A percentile compares a stretch with the other conserved stretches of the same genome.
Evolutionary conservation across 2,113 vertebrate species (phyloP).

Genomic region (Deroptyus accipitrinus): DNA sequence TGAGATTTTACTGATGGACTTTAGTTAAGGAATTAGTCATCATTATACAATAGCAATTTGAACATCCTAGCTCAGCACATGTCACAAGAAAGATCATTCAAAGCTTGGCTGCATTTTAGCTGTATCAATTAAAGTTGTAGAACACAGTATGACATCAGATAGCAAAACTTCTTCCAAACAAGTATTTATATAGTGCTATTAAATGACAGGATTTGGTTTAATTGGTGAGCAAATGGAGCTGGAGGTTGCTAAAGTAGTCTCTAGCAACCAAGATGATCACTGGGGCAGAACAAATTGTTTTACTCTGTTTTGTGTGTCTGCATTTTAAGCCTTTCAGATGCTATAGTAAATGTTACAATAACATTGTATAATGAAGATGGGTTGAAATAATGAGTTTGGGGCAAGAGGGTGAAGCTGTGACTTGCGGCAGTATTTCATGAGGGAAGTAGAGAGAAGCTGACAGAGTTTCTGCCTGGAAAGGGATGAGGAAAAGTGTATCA

Average conservation of each 20-base stretch:
- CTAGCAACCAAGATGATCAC: not conserved
- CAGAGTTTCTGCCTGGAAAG: not conserved
- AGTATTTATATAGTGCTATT: not conserved
- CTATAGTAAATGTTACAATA: slow-evolving; percentile 18
- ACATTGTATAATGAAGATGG: not conserved
- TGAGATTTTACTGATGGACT: slow-evolving; percentile 47
- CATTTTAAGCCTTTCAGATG: slow-evolving; percentile 10
- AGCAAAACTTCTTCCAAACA: not conserved
- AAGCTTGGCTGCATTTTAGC: not conserved
- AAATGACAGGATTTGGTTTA: slow-evolving; percentile 37
- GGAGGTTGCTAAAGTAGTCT: slow-evolving; percentile 3
- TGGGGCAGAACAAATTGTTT: slow-evolving; percentile 28
- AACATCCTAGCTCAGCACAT: slow-evolving; percentile 21
- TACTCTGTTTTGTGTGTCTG: not conserved
- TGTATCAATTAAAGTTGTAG: not conserved
- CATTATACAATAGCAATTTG: slow-evolving; percentile 10
- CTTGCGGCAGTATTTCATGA: not conserved
- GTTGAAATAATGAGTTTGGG: slow-evolving; percentile 23
- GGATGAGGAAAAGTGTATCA: not conserved
- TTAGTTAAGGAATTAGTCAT: slow-evolving; percentile 58
- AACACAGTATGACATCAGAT: not conserved
- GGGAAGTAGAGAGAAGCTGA: not conserved
- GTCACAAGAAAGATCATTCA: slow-evolving; percentile 9
- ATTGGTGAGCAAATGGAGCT: slow-evolving; percentile 20
- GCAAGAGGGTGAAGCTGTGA: not conserved